Evolutionary conservation across 2,797 vertebrate species (phyloP).

Genomic region (Rhynchonycteris naso): DNA sequence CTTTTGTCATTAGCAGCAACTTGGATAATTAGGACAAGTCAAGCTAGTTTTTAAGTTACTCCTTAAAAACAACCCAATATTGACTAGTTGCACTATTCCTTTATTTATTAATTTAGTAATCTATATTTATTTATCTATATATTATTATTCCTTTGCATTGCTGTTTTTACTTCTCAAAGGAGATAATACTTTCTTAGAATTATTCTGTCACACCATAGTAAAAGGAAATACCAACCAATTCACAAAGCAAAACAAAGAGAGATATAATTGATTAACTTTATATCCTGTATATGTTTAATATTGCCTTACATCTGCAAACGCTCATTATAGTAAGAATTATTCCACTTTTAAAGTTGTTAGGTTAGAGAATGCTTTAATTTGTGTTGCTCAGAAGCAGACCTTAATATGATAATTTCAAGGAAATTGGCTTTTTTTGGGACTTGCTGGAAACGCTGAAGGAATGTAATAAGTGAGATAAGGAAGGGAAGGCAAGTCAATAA

Average conservation of each 20-base stretch:
- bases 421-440: background rate
- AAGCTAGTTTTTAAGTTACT: background rate
- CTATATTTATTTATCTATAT: too few relatives aligned
- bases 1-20: background rate
- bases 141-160: too few relatives aligned
- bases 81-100: background rate
- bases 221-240: background rate
- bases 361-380: background rate
- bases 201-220: background rate
- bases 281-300: background rate
- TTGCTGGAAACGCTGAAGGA: background rate
- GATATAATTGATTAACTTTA: background rate
- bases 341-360: background rate
- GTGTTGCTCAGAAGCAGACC: background rate
- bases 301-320: background rate
- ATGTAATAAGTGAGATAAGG: background rate
- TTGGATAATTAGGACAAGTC: background rate
- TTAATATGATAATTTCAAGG: background rate
- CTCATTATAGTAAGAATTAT: background rate
- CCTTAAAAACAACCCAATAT: background rate
- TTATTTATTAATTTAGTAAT: too few relatives aligned
- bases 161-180: background rate
- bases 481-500: background rate
- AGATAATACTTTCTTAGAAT: background rate
- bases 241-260: background rate